A percentile compares a stretch with the other conserved stretches of the same genome.
phyloP scores from a whole-genome alignment of 2,888 invertebrate genomes.

The Lithophane semibrunnea region DNA sequence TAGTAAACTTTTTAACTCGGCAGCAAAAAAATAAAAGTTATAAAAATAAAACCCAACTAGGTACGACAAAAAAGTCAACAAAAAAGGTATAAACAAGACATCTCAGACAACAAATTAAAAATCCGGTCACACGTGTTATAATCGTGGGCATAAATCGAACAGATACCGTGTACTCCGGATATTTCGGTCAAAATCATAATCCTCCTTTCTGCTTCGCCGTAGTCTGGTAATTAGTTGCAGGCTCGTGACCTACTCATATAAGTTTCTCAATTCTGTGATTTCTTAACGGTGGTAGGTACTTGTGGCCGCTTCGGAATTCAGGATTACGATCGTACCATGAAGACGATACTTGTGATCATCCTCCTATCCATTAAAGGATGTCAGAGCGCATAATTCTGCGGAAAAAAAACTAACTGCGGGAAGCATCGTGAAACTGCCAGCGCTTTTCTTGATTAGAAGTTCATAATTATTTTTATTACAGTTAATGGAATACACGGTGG shows the following conservation, averaged over 20 bases:
- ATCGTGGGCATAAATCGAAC: too few species aligned
- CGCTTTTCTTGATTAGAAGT: neutral
- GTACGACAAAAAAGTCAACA: too few species aligned
- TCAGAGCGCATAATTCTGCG: too few species aligned
- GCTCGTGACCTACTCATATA: neutral
- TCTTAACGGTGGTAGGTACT: neutral
- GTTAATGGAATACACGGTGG: constrained; percentile 35
- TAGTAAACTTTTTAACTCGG: neutral
- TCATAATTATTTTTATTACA: constrained; percentile 23
- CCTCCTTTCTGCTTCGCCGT: too few species aligned
- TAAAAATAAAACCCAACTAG: too few species aligned
- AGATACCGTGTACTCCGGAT: too few species aligned
- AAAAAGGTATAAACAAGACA: too few species aligned
- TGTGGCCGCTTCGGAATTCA: neutral
- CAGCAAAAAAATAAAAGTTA: neutral
- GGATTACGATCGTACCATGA: neutral
- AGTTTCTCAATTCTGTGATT: neutral
- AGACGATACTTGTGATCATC: too few species aligned
- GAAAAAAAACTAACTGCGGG: neutral
- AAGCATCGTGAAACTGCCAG: neutral
- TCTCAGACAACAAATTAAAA: too few species aligned
- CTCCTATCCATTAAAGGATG: too few species aligned
- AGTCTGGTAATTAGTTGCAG: neutral
- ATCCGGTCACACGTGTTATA: too few species aligned
- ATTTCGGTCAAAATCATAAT: too few species aligned